Evolutionary conservation across 2,888 invertebrate species (phyloP), one percentile per base, ranked within the genome.

Genomic region (Lasioglossum leucozonium): DNA sequence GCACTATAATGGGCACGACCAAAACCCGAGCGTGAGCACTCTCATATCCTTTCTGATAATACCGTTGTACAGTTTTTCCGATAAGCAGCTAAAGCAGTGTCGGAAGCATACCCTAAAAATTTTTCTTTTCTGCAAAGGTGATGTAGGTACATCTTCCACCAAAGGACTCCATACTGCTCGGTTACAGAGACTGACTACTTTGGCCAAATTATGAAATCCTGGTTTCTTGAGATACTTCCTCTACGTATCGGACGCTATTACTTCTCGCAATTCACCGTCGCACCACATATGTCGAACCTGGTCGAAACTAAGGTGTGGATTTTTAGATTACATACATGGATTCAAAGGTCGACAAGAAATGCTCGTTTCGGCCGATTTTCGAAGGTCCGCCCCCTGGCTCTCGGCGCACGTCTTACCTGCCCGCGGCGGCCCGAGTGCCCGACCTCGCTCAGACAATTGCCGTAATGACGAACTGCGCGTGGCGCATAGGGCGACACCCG

Each of bases 41-140:
- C n/a, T n/a, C n/a, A n/a, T n/a, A n/a, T n/a, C n/a, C n/a, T n/a
- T n/a, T n/a, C n/a, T n/a, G 18, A 44, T 18, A 18, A 55, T 18
- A 85, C 95, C 94, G 96, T 97, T 22, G 95, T 96, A 92, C 97
- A 96, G 51, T 95, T 95, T 62, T 93, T 92, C 83, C 96, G 95
- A 83, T 95, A 95, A 75, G 94, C 93, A 18, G 95, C 94, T 0
- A 97, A 96, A 11, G 97, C 97, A 16, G 96, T 96, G 94, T 97
- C 97, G 0, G 97, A 97, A 55, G 97, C 97, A 92, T 97, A 97
- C 10, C 97, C 97, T 55, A 96, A 94, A n/a, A 87, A 97, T 96
- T 91, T 96, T 96, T 88, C 96, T 94, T 86, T 95, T 95, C 0
- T 95, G 94, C 22, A 96, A 90, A 0, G 96, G 95, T 3, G 76